Evolutionary conservation across 2,113 vertebrate genomes (phyloP).

Genomic region (Caracal caracal): DNA sequence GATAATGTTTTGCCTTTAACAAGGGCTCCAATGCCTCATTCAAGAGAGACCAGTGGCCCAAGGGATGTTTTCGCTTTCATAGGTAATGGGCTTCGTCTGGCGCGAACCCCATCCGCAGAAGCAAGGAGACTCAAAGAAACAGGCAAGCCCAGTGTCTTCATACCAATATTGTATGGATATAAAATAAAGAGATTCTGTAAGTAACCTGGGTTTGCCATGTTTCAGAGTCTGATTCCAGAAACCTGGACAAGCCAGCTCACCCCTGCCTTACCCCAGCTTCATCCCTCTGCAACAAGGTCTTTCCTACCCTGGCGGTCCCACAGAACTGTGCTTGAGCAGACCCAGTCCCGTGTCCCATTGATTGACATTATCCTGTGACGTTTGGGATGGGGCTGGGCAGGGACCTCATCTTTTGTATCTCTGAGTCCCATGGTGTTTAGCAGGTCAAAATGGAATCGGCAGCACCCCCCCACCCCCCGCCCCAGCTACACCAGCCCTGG

Average conservation of each 20-base stretch:
- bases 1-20: background rate
- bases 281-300: background rate
- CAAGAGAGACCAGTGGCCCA: background rate
- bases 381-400: too few species aligned
- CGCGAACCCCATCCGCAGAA: background rate
- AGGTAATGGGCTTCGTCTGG: background rate
- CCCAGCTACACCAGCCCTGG: background rate
- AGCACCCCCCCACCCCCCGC: too few species aligned
- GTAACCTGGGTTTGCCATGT: background rate
- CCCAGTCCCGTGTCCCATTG: too few species aligned
- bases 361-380: too few species aligned
- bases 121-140: background rate
- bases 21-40: background rate
- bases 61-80: background rate
- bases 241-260: background rate
- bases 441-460: background rate
- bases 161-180: background rate
- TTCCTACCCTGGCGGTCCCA: rapidly evolving
- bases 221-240: background rate
- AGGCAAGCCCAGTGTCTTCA: background rate
- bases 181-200: background rate
- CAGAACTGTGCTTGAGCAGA: background rate
- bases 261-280: background rate
- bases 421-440: background rate
- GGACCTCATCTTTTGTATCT: background rate